Evolutionary conservation across 1,140 invertebrate species (phyloP).

Genomic region (Drosophila tristis): DNA sequence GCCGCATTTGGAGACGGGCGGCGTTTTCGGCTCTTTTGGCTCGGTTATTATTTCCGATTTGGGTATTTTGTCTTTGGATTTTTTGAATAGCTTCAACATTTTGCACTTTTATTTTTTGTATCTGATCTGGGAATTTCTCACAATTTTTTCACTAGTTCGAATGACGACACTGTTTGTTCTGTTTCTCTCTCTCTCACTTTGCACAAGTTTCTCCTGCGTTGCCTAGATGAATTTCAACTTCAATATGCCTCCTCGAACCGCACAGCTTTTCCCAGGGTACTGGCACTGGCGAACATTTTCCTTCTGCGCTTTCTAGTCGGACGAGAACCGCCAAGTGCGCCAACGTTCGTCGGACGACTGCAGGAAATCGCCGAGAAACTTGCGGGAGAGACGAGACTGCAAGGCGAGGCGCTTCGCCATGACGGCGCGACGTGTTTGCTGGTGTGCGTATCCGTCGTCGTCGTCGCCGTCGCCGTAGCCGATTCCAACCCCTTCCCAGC

Average conservation of each 20-base stretch:
- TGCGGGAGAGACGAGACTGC: constrained; percentile 46
- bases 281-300: constrained; percentile 7
- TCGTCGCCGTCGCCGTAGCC: not conserved
- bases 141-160: not conserved
- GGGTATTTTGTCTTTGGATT: constrained; percentile 77
- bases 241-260: constrained; percentile 21
- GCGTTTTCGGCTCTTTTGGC: constrained; percentile 66
- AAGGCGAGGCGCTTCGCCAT: constrained; percentile 36
- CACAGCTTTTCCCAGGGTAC: constrained; percentile 42
- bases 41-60: constrained; percentile 82
- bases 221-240: not conserved
- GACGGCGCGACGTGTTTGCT: constrained; percentile 16
- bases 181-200: not conserved
- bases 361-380: constrained; percentile 62
- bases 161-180: not conserved
- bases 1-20: constrained; percentile 76
- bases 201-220: constrained; percentile 3
- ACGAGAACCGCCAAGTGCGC: constrained; percentile 44
- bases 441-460: constrained; percentile 30
- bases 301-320: constrained; percentile 1
- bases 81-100: constrained; percentile 80
- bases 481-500: not conserved
- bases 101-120: constrained; percentile 21
- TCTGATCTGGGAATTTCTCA: constrained; percentile 8
- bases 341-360: constrained; percentile 70